Percentiles rank a stretch among this genome's conserved stretches.
These are phyloP conservation scores for Eurypyga helias DNA, from an alignment of 2,113 vertebrate species.

Conservation along the genomic window DNA sequence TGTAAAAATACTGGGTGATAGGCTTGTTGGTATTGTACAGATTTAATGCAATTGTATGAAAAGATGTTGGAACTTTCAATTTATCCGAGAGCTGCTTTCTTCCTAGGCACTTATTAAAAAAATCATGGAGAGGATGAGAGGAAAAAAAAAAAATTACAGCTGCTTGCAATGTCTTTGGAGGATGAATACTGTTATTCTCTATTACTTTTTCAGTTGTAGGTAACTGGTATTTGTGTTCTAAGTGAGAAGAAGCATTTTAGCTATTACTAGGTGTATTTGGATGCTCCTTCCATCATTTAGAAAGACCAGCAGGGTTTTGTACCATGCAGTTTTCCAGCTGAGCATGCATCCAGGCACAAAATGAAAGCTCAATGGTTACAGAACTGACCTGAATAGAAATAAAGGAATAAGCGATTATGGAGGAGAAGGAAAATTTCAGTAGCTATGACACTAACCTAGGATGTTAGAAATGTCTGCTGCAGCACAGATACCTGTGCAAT, in stretches of 20 bases:
- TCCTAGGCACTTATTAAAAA: background rate
- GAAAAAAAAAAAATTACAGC: background rate
- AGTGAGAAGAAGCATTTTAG: background rate
- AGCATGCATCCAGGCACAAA: background rate
- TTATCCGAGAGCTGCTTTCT: background rate
- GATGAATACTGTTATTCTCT: background rate
- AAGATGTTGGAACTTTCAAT: background rate
- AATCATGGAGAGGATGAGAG: background rate
- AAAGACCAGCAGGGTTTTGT: background rate
- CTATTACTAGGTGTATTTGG: background rate
- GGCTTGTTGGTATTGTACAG: background rate
- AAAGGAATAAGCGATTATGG: background rate
- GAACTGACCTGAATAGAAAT: background rate
- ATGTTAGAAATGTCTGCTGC: background rate
- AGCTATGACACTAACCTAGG: background rate
- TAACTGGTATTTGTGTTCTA: background rate
- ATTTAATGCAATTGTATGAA: background rate
- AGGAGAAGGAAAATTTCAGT: background rate
- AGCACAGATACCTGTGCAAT: background rate
- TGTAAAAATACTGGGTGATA: background rate
- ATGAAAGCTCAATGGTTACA: background rate
- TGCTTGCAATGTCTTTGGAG: background rate
- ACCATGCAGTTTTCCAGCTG: rapidly evolving
- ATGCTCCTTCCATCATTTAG: background rate
- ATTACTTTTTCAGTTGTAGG: background rate